Evolutionary conservation across 2,888 invertebrate genomes (phyloP).

Genomic region (Heliconius sara): DNA sequence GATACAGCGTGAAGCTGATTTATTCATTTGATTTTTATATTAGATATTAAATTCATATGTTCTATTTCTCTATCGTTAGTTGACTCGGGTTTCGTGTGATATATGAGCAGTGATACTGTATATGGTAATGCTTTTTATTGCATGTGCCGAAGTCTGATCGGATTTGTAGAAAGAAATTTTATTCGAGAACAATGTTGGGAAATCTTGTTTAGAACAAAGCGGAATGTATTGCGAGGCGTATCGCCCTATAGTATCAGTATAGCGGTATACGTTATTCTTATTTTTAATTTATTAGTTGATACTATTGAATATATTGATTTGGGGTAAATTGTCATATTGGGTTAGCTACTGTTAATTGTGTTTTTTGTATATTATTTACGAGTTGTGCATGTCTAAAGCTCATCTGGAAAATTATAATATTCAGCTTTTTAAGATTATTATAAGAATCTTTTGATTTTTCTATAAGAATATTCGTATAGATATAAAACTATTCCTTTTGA

Average conservation of each 20-base stretch:
- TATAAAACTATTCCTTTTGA: not conserved
- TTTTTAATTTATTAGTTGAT: not conserved
- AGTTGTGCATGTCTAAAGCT: too few relatives aligned
- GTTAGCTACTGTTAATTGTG: too few relatives aligned
- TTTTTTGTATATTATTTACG: too few relatives aligned
- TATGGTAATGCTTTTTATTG: slow-evolving; percentile 73
- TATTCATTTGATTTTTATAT: too few relatives aligned
- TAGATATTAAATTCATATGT: slow-evolving; percentile 18
- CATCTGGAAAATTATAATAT: not conserved
- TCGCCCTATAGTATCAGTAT: not conserved
- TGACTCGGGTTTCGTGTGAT: slow-evolving; percentile 55
- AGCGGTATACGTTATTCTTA: not conserved
- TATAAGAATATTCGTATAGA: not conserved
- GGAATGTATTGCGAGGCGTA: slow-evolving; percentile 12
- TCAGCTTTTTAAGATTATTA: not conserved
- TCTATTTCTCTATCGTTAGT: slow-evolving; percentile 16
- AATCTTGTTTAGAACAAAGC: slow-evolving; percentile 31
- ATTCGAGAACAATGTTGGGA: slow-evolving; percentile 31
- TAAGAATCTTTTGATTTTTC: not conserved
- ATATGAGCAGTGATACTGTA: slow-evolving; percentile 58
- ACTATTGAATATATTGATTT: not conserved
- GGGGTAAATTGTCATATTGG: too few relatives aligned
- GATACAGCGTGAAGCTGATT: too few relatives aligned
- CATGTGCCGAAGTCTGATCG: slow-evolving; percentile 60
- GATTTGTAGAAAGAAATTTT: slow-evolving; percentile 57